Base-by-base conservation (phyloP, 2,888 invertebrate genomes). In the Lumbricus terrestris region DNA sequence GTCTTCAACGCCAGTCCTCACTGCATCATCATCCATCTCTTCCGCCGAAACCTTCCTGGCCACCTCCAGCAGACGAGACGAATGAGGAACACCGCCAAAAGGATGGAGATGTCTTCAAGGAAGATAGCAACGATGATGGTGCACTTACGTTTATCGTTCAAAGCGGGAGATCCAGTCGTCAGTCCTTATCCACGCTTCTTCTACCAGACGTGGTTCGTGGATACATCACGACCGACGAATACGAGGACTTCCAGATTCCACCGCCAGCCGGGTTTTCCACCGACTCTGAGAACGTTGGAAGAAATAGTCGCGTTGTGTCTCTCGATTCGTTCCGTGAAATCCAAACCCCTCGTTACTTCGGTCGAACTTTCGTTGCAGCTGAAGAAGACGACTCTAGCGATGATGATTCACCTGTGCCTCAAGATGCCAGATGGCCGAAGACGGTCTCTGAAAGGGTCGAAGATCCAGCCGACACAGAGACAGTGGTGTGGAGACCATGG, bases 401-500 rank as follows among this genome's bases (percentile, higher is more conserved):
- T 35, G 35, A 34, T n/a, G 6, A 34, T 85, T 37, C 85, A 20
- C 35, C 85, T 34, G 20, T 35, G 20, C 15, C 35, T 35, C 20
- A 34, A 37, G 34, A 37, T 16, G 6, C 20, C 37, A 85, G 20
- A 23, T 16, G n/a, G n/a, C n/a, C n/a, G n/a, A n/a, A 34, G 47
- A 47, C 1, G 18, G 85, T 34, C 11, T 34, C 35, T 34, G 85
- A 85, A 37, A 16, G 35, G 6, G 35, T 35, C 35, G 35, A 85
- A 20, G 85, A 35, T 35, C 34, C 85, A 34, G 85, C 8, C 34
- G 37, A 85, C 35, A 37, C 37, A 37, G 85, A 34, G 20, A 37
- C 37, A 20, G 85, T 85, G 35, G 35, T 85, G 85, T 85, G 85
- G 85, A 85, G 35, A 85, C 85, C 85, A 33, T 85, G 85, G 85